Evolutionary conservation across 1,140 invertebrate species (phyloP).

Genomic region (Drosophila tsacasi): DNA sequence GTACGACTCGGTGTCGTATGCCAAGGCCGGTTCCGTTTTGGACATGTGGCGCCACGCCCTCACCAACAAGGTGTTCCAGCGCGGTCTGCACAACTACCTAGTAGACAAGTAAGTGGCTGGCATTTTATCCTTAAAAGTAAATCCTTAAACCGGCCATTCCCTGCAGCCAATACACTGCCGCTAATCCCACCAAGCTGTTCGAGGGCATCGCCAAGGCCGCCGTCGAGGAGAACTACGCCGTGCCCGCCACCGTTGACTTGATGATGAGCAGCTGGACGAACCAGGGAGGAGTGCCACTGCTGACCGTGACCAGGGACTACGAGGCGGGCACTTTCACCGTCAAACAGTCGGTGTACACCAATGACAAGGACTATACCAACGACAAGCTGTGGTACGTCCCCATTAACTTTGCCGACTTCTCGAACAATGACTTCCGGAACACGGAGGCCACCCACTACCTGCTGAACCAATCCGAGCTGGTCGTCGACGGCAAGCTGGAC

Average conservation of each 20-base stretch:
- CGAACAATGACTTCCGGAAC: constrained; percentile 85
- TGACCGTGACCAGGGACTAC: constrained; percentile 87
- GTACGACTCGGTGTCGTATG: constrained; percentile 94
- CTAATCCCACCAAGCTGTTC: constrained; percentile 89
- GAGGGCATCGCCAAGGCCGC: constrained; percentile 87
- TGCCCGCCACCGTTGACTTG: constrained; percentile 63
- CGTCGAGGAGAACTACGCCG: constrained; percentile 61
- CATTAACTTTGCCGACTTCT: constrained; percentile 73
- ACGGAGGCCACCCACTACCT: constrained; percentile 82
- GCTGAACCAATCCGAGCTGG: constrained; percentile 28
- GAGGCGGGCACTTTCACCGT: constrained; percentile 74
- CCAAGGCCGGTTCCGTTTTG: constrained; percentile 89
- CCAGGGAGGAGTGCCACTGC: constrained; percentile 89
- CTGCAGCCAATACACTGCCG: constrained; percentile 84
- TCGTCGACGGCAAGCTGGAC: constrained; percentile 20
- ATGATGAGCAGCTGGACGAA: constrained; percentile 90
- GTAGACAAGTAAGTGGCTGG: constrained; percentile 86
- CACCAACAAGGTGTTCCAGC: constrained; percentile 92
- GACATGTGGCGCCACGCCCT: constrained; percentile 98
- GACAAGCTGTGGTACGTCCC: constrained; percentile 52
- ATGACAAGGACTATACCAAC: constrained; percentile 45
- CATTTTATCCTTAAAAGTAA: too few relatives aligned
- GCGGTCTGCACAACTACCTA: constrained; percentile 92
- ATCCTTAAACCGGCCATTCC: background rate
- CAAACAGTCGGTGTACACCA: constrained; percentile 85